These are phyloP conservation scores for Idaea biselata DNA, from an alignment of 2,888 invertebrate species.

Conservation along the genomic window DNA sequence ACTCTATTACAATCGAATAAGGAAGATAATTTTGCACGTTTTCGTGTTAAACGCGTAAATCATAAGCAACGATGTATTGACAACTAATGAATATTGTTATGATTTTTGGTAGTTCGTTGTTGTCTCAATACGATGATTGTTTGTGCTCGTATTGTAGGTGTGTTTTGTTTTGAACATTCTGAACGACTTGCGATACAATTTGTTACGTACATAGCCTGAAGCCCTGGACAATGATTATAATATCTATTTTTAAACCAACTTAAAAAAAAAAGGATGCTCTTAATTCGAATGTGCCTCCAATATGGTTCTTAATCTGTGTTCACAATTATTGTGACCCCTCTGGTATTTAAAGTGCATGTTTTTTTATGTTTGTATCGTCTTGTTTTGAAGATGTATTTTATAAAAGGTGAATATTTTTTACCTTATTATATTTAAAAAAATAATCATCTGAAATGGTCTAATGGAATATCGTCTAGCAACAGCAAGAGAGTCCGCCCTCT, in stretches of 20 bases:
- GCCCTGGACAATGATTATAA: too few relatives aligned
- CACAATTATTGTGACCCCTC: too few relatives aligned
- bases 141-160: background rate
- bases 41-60: slow-evolving; percentile 55
- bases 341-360: too few relatives aligned
- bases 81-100: slow-evolving; percentile 66
- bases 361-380: too few relatives aligned
- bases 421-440: slow-evolving; percentile 14
- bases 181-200: too few relatives aligned
- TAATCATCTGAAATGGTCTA: slow-evolving; percentile 40
- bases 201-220: too few relatives aligned
- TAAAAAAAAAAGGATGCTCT: too few relatives aligned
- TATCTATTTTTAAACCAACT: too few relatives aligned
- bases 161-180: too few relatives aligned
- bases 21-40: slow-evolving; percentile 12
- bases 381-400: too few relatives aligned
- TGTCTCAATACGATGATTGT: background rate
- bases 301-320: too few relatives aligned
- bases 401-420: background rate
- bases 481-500: slow-evolving; percentile 53
- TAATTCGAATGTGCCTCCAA: too few relatives aligned
- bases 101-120: slow-evolving; percentile 15
- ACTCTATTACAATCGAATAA: slow-evolving; percentile 18
- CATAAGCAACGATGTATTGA: slow-evolving; percentile 69
- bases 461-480: slow-evolving; percentile 53